A percentile compares a stretch with the other conserved stretches of the same genome.
phyloP scores from a whole-genome alignment of 2,797 vertebrate species.

The Schizopygopsis pylzovi region DNA sequence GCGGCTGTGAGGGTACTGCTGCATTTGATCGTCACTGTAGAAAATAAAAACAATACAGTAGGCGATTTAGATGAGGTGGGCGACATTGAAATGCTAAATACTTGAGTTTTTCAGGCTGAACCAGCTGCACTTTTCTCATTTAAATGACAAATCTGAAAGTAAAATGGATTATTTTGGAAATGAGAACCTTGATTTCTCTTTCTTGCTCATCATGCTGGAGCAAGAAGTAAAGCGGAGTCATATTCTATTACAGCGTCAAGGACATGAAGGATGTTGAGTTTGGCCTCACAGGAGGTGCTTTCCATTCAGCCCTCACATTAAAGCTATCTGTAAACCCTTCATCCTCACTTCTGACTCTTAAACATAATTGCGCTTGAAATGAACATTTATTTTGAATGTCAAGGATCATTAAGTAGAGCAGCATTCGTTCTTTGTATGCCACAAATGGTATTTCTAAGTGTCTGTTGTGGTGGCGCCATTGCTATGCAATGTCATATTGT shows the following conservation, averaged over 20 bases:
- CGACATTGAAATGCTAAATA: background rate
- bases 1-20: background rate
- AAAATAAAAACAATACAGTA: conserved; percentile 11
- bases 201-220: conserved; percentile 7
- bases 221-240: conserved; percentile 19
- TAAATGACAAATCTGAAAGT: conserved; percentile 19
- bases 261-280: conserved; percentile 53
- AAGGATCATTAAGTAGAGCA: conserved; percentile 48
- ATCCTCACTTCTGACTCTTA: conserved; percentile 47
- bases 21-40: background rate
- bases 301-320: conserved; percentile 45
- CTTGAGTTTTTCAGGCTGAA: background rate
- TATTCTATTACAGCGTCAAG: conserved; percentile 44
- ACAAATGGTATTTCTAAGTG: conserved; percentile 13
- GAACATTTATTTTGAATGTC: conserved; percentile 51
- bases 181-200: conserved; percentile 19
- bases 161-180: conserved; percentile 18
- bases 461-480: conserved; percentile 21
- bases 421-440: conserved; percentile 34
- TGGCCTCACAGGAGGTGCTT: conserved; percentile 34
- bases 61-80: background rate
- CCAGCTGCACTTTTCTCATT: conserved; percentile 19
- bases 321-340: conserved; percentile 48
- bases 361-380: conserved; percentile 49
- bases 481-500: conserved; percentile 28